A percentile compares a stretch with the other conserved stretches of the same genome.
phyloP scores from a whole-genome alignment of 2,113 vertebrate species.

The Probosciger aterrimus region DNA sequence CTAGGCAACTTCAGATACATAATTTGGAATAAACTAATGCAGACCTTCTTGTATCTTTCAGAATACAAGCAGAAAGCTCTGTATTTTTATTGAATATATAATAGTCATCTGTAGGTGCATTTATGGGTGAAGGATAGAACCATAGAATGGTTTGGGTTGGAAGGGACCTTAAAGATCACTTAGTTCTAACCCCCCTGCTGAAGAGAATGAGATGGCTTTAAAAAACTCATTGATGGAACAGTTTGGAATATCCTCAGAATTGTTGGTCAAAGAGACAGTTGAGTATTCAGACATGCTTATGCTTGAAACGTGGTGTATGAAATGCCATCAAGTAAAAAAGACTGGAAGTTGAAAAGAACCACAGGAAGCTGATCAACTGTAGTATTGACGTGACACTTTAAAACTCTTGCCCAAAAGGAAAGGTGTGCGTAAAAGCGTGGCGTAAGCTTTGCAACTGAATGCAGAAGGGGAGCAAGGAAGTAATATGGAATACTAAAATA shows the following conservation, averaged over 20 bases:
- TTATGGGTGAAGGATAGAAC: background rate
- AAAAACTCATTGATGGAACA: background rate
- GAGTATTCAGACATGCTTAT: rapidly evolving
- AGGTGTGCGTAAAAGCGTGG: background rate
- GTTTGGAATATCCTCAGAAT: background rate
- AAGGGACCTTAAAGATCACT: background rate
- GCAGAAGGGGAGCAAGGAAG: background rate
- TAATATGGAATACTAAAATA: background rate
- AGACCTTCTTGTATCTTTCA: background rate
- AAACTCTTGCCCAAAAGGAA: background rate
- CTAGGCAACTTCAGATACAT: background rate
- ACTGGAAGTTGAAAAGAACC: background rate
- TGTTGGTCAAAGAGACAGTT: background rate
- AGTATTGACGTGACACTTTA: background rate
- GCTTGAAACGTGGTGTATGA: background rate
- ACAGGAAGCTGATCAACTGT: background rate
- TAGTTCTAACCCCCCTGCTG: background rate
- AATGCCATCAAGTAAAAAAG: background rate
- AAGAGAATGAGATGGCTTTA: background rate
- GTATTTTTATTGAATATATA: background rate
- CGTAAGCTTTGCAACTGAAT: background rate
- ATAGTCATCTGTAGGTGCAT: background rate
- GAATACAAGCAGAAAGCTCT: background rate
- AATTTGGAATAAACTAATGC: background rate
- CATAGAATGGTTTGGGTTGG: background rate